Evolutionary conservation across 2,113 vertebrate species (phyloP), one percentile per base, ranked within the genome.

Genomic region (Pachyramphus minor): DNA sequence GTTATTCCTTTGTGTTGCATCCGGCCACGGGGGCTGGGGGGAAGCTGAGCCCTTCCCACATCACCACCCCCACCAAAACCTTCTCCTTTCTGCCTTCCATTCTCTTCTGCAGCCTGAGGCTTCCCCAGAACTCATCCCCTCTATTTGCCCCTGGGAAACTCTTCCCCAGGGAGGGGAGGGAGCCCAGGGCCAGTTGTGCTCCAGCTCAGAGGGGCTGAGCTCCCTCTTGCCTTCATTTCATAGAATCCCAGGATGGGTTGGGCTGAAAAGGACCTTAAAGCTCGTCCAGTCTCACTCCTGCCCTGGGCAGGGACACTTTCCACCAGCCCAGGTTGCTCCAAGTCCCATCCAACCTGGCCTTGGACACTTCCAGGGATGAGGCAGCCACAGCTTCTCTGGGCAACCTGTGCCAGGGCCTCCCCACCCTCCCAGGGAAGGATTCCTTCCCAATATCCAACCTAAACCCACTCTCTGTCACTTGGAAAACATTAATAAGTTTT

Each of bases 161-260:
- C 55, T 47, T 64, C 63, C 80, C 44, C 35, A 2, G 67, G 25
- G 60, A 41, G 28, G 0, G 18, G 21, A 23, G 30, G 33, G 71
- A 23, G 39, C 7, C 5, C 33, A 30, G 22, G 19, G 55, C 59
- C 81, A 63, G 64, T 21, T 3, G 6, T 7, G 41, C 1, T 64
- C n/a, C 9, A 9, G 21, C 18, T 1, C 42, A 14, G 28, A 0
- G 1, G 55, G 60, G 71, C 24, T 39, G 56, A 42, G 89, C 59
- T 81, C 73, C 73, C 64, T 4, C 64, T 47, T 31, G 24, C 53
- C 79, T 47, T 37, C 8, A 1, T 47, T 24, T 12, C 69, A 47
- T 2, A 47, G 28, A 17, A 49, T 39, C 14, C 20, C 45, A 42
- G 67, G 60, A 30, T 30, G 14, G 35, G n/a, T 82, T 41, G 35